Evolutionary conservation across 1,140 invertebrate genomes (phyloP), one percentile per base, ranked within the genome.

Genomic region (Drosophila gunungcola): DNA sequence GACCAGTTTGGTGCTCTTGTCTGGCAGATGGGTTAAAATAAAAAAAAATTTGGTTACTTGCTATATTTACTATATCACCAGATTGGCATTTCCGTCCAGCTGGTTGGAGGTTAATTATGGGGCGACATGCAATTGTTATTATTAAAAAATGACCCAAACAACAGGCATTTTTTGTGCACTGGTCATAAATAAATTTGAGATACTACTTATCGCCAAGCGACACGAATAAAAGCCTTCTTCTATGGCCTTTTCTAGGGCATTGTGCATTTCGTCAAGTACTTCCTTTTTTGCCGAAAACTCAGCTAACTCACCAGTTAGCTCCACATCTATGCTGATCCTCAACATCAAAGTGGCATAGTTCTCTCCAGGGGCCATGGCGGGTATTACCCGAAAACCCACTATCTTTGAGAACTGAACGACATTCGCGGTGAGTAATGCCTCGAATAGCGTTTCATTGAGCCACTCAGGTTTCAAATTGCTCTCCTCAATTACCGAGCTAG

Each of bases 391-490:
- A 52, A 91, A 91, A 5, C 63, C 56, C 42, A 65, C 41, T n/a
- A 91, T 89, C 45, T 76, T 76, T 32, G 93, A 79, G 39, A 92
- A 88, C 5, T 80, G 58, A 21, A 91, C 90, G 6, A 90, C 70
- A 48, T 60, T 58, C 6, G 91, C 75, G 27, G 78, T 80, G 0
- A 94, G 73, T 46, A 93, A 67, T 70, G 92, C 92, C 46, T 92
- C 73, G 6, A 93, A 75, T 29, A 93, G 93, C 32, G 91, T 73
- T 48, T 80, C 56, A 57, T 93, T 92, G 36, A 94, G 58, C 94
- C 94, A 94, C 25, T 80, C 16, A 34, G 92, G 92, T 10, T 75
- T 61, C 27, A 49, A 36, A 32, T 56, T 58, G 27, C n/a, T 10
- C 13, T 78, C 54, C 11, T 48, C 29, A 34, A 60, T 43, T 62